Evolutionary conservation across 2,888 invertebrate species (phyloP).

Genomic region (Daptonema setosum): DNA sequence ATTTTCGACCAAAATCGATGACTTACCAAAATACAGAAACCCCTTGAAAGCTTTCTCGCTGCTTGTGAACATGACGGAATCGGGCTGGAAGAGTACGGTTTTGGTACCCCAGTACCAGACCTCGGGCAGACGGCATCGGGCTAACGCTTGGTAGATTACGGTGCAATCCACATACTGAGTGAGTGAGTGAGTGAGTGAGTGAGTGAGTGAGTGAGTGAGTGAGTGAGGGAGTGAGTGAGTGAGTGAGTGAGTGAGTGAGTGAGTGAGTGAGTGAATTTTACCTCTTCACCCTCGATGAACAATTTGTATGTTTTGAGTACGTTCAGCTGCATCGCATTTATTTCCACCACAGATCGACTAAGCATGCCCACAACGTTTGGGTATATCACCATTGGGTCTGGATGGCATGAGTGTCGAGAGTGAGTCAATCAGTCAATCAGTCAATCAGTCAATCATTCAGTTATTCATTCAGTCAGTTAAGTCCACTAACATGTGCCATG

Average conservation of each 20-base stretch:
- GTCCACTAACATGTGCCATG: conserved; percentile 22
- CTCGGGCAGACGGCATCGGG: conserved; percentile 21
- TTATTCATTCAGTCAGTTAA: background rate
- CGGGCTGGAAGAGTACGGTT: conserved; percentile 24
- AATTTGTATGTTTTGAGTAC: conserved; percentile 26
- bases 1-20: background rate
- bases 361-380: conserved; percentile 93
- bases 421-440: no score
- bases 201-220: no score
- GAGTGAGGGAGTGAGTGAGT: no score
- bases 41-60: conserved; percentile 26
- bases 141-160: conserved; percentile 22
- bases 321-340: conserved; percentile 82
- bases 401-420: no score
- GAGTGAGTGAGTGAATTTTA: background rate
- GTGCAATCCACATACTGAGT: conserved; percentile 17
- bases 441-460: no score
- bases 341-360: conserved; percentile 82
- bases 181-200: background rate
- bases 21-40: conserved; percentile 23
- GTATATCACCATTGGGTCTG: conserved; percentile 24
- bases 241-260: background rate
- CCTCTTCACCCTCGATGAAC: conserved; percentile 12
- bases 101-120: conserved; percentile 27
- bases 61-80: conserved; percentile 13